Evolutionary conservation across 2,113 vertebrate genomes (phyloP), one percentile per base, ranked within the genome.

Genomic region (Bubo bubo): DNA sequence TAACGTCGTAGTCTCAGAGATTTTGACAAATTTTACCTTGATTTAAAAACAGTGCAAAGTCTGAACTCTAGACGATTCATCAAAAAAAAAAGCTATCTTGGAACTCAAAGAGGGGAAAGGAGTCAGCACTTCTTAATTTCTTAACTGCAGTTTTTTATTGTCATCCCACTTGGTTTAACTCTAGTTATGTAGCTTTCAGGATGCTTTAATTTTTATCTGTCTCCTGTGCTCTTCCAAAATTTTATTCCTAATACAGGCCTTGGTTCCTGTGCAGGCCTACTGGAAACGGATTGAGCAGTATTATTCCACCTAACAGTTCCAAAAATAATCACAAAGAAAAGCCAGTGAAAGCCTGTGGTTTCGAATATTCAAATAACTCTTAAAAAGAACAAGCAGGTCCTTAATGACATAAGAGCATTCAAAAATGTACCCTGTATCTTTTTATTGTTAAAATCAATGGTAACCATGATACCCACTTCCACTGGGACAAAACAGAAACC

Each of bases 321-420:
- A 77, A 91, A 95, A 92, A 94, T 86, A 94, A 91, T 92, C 17
- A 74, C 85, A 67, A 89, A 66, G 66, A 53, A 59, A 90, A 86
- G 79, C n/a, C 82, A 92, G 49, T 4, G 79, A 91, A 80, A 94
- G 55, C 83, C 83, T 67, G 75, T 37, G 77, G 70, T 55, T 96
- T 87, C 70, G 71, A 96, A 81, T 10, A 27, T 62, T 58, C 63
- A 74, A 80, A 60, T 30, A 73, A 81, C 84, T 74, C 86, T 71
- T 63, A 34, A 56, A 74, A 80, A 91, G 59, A 94, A 87, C 32
- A 77, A 94, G 55, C 81, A 91, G 60, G 62, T 88, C 73, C 77
- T 93, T 90, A 88, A 94, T 16, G 35, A 82, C 62, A 50, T 22
- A 53, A 64, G 13, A 83, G 32, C 86, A 60, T 71, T 72, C 68